phyloP scores from a whole-genome alignment of 2,888 invertebrate genomes.

The Amphipyra tragopoginis region DNA sequence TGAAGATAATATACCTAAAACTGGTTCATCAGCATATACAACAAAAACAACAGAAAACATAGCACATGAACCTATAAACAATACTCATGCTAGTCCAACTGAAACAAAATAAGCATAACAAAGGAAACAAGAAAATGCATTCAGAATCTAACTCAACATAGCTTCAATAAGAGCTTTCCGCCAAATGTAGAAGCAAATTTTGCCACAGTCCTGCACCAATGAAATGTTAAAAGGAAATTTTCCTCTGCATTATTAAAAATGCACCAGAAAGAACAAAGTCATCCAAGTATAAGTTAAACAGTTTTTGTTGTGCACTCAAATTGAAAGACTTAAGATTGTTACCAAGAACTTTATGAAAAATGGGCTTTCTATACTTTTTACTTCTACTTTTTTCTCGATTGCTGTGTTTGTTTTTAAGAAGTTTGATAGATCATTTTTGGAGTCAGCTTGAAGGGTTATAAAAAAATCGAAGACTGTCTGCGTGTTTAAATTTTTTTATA shows the following conservation, averaged over 20 bases:
- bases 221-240: slow-evolving; percentile 47
- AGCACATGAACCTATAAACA: not conserved
- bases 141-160: slow-evolving; percentile 32
- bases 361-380: slow-evolving; percentile 28
- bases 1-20: no score
- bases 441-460: not conserved
- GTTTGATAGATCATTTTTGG: not conserved
- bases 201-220: slow-evolving; percentile 40
- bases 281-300: slow-evolving; percentile 59
- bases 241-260: slow-evolving; percentile 52
- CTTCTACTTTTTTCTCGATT: slow-evolving; percentile 34
- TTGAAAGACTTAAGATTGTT: slow-evolving; percentile 62
- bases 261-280: slow-evolving; percentile 56
- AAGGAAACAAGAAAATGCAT: slow-evolving; percentile 29
- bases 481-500: no score
- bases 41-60: not conserved
- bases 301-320: slow-evolving; percentile 58
- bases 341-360: slow-evolving; percentile 57
- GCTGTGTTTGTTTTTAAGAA: slow-evolving; percentile 20
- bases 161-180: slow-evolving; percentile 33
- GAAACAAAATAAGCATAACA: slow-evolving; percentile 35
- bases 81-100: slow-evolving; percentile 7
- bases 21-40: no score
- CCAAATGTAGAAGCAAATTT: slow-evolving; percentile 40
- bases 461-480: no score